These are phyloP conservation scores for Rallus crepitans DNA, from an alignment of 2,797 vertebrate species.

Conservation along the genomic window DNA sequence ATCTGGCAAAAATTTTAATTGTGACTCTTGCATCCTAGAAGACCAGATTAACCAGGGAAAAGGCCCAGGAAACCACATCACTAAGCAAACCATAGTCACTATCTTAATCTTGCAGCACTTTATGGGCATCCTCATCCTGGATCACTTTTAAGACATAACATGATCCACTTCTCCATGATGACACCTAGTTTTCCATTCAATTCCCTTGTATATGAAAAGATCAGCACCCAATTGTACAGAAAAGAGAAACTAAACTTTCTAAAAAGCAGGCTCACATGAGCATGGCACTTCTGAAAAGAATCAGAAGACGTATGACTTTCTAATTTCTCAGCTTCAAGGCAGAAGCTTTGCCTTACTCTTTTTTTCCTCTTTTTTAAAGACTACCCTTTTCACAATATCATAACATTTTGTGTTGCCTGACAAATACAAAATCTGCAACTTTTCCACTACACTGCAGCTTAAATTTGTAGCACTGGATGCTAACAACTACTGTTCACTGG, in stretches of 20 bases:
- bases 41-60: neutral
- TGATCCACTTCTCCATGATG: neutral
- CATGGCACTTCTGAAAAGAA: neutral
- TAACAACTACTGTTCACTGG: neutral
- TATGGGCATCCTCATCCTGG: neutral
- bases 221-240: neutral
- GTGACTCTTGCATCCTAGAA: neutral
- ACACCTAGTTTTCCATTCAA: neutral
- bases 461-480: neutral
- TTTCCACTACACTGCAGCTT: neutral
- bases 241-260: neutral
- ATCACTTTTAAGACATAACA: neutral
- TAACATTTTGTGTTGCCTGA: neutral
- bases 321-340: neutral
- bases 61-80: neutral
- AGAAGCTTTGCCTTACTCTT: neutral
- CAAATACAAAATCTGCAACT: neutral
- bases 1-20: neutral
- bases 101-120: neutral
- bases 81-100: neutral
- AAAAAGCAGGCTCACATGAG: neutral
- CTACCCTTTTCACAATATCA: neutral
- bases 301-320: neutral
- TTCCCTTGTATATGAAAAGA: neutral
- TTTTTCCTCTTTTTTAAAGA: neutral